These are phyloP conservation scores for Piliocolobus tephrosceles DNA, from an alignment of 2,113 vertebrate species.

Conservation along the genomic window DNA sequence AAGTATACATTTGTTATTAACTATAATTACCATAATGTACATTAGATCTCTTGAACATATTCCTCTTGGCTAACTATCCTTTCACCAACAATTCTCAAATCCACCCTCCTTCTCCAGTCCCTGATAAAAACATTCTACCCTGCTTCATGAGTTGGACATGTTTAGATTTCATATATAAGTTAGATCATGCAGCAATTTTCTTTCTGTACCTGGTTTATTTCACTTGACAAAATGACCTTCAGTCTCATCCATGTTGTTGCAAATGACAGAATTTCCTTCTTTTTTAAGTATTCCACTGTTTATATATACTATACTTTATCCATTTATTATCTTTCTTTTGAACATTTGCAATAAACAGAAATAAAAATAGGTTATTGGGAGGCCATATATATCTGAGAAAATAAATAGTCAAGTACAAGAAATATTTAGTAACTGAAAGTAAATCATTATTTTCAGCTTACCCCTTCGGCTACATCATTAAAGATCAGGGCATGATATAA, in stretches of 20 bases:
- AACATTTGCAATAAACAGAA: not conserved
- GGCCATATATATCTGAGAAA: not conserved
- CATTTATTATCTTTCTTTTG: conserved; percentile 12
- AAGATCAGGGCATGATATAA: not conserved
- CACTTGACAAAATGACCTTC: not conserved
- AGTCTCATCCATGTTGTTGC: not conserved
- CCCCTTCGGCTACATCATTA: not conserved
- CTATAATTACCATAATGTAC: not conserved
- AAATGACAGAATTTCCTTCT: not conserved
- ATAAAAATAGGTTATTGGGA: not conserved
- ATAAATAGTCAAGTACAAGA: not conserved
- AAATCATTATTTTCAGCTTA: not conserved
- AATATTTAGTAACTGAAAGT: not conserved
- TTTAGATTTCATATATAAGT: not conserved
- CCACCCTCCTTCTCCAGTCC: not conserved
- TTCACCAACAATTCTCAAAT: not conserved
- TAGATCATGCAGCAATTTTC: not conserved
- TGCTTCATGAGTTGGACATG: not conserved
- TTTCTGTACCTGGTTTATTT: not conserved
- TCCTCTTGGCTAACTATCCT: not conserved
- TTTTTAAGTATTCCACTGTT: not conserved
- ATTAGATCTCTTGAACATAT: not conserved
- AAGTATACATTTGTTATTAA: not conserved
- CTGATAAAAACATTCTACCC: not conserved
- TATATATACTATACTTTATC: not conserved